Conservation (phyloP, 2,888 invertebrate species). For the Lithophane leautieri region DNA sequence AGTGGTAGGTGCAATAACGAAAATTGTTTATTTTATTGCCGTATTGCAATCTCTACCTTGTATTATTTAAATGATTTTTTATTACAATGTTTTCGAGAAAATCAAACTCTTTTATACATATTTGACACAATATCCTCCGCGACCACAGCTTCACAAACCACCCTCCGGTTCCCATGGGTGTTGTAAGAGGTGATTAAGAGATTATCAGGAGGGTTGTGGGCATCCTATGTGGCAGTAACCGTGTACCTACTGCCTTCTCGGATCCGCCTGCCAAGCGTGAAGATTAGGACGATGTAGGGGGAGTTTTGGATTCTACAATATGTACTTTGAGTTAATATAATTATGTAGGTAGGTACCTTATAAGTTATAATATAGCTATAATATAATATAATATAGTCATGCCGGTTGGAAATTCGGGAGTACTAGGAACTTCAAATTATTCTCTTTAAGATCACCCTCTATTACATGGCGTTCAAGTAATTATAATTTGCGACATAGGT, state of each 20-base stretch:
- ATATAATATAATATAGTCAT: neutral
- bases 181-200: slow-evolving; percentile 57
- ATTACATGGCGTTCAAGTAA: no score
- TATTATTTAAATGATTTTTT: neutral
- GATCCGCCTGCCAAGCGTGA: slow-evolving; percentile 37
- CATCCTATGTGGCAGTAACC: slow-evolving; percentile 32
- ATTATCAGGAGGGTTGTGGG: slow-evolving; percentile 52
- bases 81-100: neutral
- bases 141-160: slow-evolving; percentile 23
- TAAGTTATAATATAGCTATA: neutral
- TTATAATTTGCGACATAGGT: no score
- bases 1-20: no score
- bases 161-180: slow-evolving; percentile 46
- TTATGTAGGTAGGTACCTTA: neutral
- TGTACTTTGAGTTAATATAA: slow-evolving; percentile 17
- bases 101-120: neutral
- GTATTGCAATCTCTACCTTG: neutral
- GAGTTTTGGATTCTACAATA: slow-evolving; percentile 7
- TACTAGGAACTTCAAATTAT: neutral
- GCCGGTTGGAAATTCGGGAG: neutral
- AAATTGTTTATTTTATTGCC: no score
- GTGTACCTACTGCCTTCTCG: slow-evolving; percentile 19
- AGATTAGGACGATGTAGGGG: slow-evolving; percentile 38
- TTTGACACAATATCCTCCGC: slow-evolving; percentile 5
- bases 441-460: no score